Percentiles rank a stretch among this genome's conserved stretches.
phyloP scores from a whole-genome alignment of 2,113 vertebrate genomes.

The Machaerirhynchus nigripectus region DNA sequence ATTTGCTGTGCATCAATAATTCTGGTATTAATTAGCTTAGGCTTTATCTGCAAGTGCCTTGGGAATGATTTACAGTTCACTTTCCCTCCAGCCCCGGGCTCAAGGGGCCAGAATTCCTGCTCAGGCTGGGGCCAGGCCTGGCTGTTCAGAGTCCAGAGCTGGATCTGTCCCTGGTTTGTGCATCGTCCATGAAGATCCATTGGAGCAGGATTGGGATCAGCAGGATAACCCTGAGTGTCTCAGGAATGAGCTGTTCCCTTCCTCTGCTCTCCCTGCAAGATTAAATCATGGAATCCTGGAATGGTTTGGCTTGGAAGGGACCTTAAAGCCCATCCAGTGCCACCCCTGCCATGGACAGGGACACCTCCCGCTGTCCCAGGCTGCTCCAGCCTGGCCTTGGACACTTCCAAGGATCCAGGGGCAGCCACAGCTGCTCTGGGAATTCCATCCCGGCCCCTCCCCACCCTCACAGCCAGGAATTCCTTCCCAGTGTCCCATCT shows the following conservation, averaged over 20 bases:
- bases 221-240: background rate
- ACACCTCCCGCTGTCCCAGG: background rate
- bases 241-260: background rate
- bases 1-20: constrained; percentile 65
- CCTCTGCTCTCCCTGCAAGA: background rate
- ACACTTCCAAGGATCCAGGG: background rate
- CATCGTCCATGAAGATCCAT: background rate
- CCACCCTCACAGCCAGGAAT: accelerated
- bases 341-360: background rate
- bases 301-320: background rate
- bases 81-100: background rate
- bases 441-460: background rate
- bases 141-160: background rate
- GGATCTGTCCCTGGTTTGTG: background rate
- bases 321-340: background rate
- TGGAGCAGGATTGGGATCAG: background rate
- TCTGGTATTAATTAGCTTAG: constrained; percentile 66
- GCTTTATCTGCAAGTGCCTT: constrained; percentile 41
- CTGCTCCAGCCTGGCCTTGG: background rate
- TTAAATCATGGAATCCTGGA: background rate
- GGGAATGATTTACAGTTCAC: constrained; percentile 21
- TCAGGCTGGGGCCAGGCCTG: background rate
- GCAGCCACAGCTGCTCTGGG: background rate
- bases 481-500: background rate
- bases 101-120: background rate